Conservation (phyloP, 2,797 vertebrate species). For the Acanthis flammea region DNA sequence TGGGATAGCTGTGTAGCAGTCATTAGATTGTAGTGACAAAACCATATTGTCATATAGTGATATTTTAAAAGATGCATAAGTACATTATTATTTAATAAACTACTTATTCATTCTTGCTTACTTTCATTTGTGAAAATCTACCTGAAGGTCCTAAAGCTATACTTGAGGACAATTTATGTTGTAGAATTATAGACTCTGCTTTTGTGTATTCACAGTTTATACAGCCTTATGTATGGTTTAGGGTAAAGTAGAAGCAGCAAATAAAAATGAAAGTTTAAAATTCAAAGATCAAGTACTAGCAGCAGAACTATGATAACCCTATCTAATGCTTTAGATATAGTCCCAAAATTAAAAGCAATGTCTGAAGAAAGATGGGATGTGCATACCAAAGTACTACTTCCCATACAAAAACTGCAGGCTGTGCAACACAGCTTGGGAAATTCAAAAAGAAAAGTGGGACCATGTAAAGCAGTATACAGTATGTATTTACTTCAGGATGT, state of each 20-base stretch:
- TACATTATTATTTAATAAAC: background rate
- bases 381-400: background rate
- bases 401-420: background rate
- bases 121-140: background rate
- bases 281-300: background rate
- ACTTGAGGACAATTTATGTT: background rate
- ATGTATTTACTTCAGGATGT: background rate
- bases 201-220: background rate
- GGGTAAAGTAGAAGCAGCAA: background rate
- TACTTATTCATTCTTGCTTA: background rate
- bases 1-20: background rate
- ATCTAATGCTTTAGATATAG: background rate
- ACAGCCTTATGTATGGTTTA: background rate
- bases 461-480: background rate
- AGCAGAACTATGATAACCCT: background rate
- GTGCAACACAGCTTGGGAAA: background rate
- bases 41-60: background rate
- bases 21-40: background rate
- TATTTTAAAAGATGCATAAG: background rate
- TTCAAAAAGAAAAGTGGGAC: background rate
- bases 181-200: background rate
- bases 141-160: background rate
- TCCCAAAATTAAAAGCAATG: background rate
- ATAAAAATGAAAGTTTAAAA: background rate
- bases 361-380: background rate